Evolutionary conservation across 2,888 invertebrate genomes (phyloP), one percentile per base, ranked within the genome.

Genomic region (Tinea semifulvella): DNA sequence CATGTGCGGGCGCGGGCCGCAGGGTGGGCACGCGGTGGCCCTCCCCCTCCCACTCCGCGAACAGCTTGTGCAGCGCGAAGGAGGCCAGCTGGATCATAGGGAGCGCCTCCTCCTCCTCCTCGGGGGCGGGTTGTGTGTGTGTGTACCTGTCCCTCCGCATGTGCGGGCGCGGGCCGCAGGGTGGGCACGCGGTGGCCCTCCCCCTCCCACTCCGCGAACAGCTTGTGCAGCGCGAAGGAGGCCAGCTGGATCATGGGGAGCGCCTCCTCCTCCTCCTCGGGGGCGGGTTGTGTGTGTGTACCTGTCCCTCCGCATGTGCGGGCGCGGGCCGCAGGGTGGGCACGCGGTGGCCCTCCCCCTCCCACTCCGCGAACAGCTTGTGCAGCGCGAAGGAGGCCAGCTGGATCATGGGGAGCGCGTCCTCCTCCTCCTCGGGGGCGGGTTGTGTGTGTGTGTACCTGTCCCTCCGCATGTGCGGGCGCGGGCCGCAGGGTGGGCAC

Each of bases 51-150:
- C 93, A 93, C 62, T 91, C 90, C 2, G 85, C 71, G 67, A 93
- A 91, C 47, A 94, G 79, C 72, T 92, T 93, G 69, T 89, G 90
- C 48, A 94, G 82, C 48, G 93, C 93, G 76, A 89, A 93, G 19
- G 91, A 91, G 3, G 92, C 92, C 56, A 94, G 82, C 65, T 91
- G 91, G 52, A 91, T 86, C 92, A 92, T 92, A 1, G 92, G 92
- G 51, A 92, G 83, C 28, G 43, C 13, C 28, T 46, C 31, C 16
- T 42, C 43, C 39, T 26, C 47, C 53, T 54, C 42, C 46, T 58
- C 58, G 19, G 48, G 48, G 51, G 35, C 40, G n/a, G n/a, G n/a
- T n/a, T n/a, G n/a, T n/a, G n/a, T n/a, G n/a, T n/a, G n/a, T n/a
- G n/a, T n/a, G n/a, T n/a, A n/a, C n/a, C n/a, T n/a, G n/a, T n/a